Evolutionary conservation across 2,888 invertebrate genomes (phyloP).

Genomic region (Spatulosminthurus flaviceps): DNA sequence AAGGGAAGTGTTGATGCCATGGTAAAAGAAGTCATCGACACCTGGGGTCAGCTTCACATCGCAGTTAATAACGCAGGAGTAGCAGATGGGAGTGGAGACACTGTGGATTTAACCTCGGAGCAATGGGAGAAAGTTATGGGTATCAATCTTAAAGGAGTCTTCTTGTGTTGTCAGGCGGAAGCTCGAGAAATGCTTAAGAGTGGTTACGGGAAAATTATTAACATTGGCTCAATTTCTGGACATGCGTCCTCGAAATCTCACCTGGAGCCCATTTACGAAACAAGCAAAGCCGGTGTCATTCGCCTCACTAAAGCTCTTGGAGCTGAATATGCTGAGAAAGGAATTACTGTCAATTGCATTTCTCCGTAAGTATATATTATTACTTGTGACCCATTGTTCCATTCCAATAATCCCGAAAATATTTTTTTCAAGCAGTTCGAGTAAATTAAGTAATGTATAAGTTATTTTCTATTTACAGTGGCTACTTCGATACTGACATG

Average conservation of each 20-base stretch:
- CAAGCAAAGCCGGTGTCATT: constrained; percentile 57
- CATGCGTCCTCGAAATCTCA: constrained; percentile 54
- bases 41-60: constrained; percentile 56
- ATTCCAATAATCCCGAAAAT: too few relatives aligned
- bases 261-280: constrained; percentile 47
- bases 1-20: constrained; percentile 58
- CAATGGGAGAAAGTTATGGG: constrained; percentile 55
- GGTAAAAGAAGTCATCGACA: constrained; percentile 53
- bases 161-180: constrained; percentile 59
- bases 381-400: too few relatives aligned
- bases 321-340: constrained; percentile 58
- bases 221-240: constrained; percentile 55
- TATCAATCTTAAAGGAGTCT: constrained; percentile 58
- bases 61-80: constrained; percentile 60
- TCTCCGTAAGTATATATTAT: constrained; percentile 53
- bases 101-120: constrained; percentile 52
- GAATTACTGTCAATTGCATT: constrained; percentile 60
- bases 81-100: constrained; percentile 50
- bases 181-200: constrained; percentile 58
- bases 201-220: constrained; percentile 44
- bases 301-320: constrained; percentile 59
- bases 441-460: background rate
- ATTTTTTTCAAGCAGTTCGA: too few relatives aligned
- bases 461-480: constrained; percentile 48
- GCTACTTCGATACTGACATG: constrained; percentile 58